A percentile compares a stretch with the other conserved stretches of the same genome.
Conservation (phyloP, 1,140 invertebrate genomes). For the Cherax quadricarinatus region DNA sequence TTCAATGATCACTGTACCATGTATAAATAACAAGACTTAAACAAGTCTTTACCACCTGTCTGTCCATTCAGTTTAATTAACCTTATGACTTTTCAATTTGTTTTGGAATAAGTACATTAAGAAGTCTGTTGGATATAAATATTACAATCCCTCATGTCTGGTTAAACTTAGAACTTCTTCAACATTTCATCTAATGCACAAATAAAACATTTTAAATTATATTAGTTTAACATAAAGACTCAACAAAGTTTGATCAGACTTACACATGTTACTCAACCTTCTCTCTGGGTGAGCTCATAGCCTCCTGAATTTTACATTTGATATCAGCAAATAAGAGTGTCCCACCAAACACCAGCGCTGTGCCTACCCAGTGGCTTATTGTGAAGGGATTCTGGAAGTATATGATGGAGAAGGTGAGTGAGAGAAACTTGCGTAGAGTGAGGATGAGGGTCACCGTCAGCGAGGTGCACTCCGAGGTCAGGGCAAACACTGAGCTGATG, state of each 20-base stretch:
- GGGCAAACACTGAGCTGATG: constrained; percentile 94
- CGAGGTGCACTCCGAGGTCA: constrained; percentile 95
- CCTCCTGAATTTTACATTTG: neutral
- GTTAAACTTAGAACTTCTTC: too few relatives aligned
- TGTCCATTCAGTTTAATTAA: too few relatives aligned
- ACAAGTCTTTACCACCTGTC: too few relatives aligned
- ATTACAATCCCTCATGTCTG: too few relatives aligned
- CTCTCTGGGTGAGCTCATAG: neutral
- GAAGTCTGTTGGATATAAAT: too few relatives aligned
- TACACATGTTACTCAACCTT: neutral
- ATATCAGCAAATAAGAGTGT: constrained; percentile 91
- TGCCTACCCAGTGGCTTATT: constrained; percentile 93
- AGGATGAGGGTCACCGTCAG: constrained; percentile 97
- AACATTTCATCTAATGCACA: too few relatives aligned
- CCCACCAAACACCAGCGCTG: constrained; percentile 92
- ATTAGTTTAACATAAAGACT: too few relatives aligned
- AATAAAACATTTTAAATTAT: too few relatives aligned
- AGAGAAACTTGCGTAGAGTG: constrained; percentile 96
- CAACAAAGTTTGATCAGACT: neutral
- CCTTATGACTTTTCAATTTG: too few relatives aligned
- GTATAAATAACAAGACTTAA: too few relatives aligned
- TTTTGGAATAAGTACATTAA: too few relatives aligned
- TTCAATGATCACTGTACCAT: too few relatives aligned
- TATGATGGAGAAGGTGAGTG: constrained; percentile 94
- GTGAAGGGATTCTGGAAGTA: constrained; percentile 98